These are phyloP conservation scores for Penaeus indicus DNA, from an alignment of 1,140 invertebrate species.

Conservation along the genomic window DNA sequence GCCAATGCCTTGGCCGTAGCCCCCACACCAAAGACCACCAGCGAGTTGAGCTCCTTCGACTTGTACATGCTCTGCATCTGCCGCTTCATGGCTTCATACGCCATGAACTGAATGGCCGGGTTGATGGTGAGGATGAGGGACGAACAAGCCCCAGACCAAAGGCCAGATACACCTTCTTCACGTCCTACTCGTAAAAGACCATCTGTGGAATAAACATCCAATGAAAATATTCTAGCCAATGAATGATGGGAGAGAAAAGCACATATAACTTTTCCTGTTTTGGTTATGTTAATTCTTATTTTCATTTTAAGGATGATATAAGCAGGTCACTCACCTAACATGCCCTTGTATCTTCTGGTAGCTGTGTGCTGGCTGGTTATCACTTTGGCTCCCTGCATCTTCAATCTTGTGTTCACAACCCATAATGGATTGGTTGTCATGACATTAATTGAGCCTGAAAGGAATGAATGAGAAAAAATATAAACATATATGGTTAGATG, in stretches of 20 bases:
- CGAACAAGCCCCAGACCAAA: slow-evolving; percentile 87
- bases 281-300: too few relatives aligned
- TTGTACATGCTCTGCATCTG: slow-evolving; percentile 68
- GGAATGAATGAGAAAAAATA: slow-evolving; percentile 48
- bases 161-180: slow-evolving; percentile 78
- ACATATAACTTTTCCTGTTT: too few relatives aligned
- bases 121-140: slow-evolving; percentile 88
- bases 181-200: slow-evolving; percentile 79
- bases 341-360: slow-evolving; percentile 71
- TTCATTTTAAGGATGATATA: background rate
- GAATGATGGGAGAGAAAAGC: too few relatives aligned
- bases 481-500: background rate
- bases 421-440: slow-evolving; percentile 87
- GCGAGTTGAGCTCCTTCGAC: slow-evolving; percentile 67
- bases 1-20: slow-evolving; percentile 86
- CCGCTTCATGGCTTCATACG: slow-evolving; percentile 88
- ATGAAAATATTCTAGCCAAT: background rate
- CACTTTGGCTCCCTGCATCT: slow-evolving; percentile 77
- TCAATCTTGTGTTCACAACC: slow-evolving; percentile 91
- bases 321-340: slow-evolving; percentile 71
- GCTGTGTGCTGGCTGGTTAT: slow-evolving; percentile 29
- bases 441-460: slow-evolving; percentile 83
- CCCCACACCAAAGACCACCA: slow-evolving; percentile 78
- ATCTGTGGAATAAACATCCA: slow-evolving; percentile 70
- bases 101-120: slow-evolving; percentile 92